phyloP scores from a whole-genome alignment of 2,888 invertebrate species.

The Agrilus biguttatus region DNA sequence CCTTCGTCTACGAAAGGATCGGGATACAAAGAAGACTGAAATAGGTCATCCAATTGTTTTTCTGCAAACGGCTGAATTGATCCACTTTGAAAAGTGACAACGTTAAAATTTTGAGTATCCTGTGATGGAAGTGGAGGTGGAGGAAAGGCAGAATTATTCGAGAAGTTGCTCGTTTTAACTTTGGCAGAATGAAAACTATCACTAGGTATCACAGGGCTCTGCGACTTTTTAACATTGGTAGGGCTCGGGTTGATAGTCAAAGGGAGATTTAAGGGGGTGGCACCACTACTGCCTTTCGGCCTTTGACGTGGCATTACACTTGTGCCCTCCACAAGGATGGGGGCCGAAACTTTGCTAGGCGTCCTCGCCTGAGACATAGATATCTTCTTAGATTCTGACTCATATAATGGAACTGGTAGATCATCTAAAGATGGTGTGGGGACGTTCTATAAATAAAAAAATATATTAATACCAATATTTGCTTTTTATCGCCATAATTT shows the following conservation, averaged over 20 bases:
- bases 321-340: slow-evolving; percentile 49
- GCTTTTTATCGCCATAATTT: too few relatives aligned
- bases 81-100: slow-evolving; percentile 9
- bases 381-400: slow-evolving; percentile 49
- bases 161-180: slow-evolving; percentile 18
- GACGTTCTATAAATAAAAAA: slow-evolving; percentile 40
- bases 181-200: slow-evolving; percentile 9
- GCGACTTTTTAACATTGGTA: slow-evolving; percentile 28
- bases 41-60: slow-evolving; percentile 42
- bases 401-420: slow-evolving; percentile 49
- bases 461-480: too few relatives aligned
- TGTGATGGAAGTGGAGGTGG: slow-evolving; percentile 8
- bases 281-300: slow-evolving; percentile 48
- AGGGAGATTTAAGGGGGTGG: slow-evolving; percentile 32
- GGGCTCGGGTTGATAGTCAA: slow-evolving; percentile 41
- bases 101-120: slow-evolving; percentile 10
- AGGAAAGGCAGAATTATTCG: slow-evolving; percentile 13
- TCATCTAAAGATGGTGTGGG: slow-evolving; percentile 48
- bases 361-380: slow-evolving; percentile 24
- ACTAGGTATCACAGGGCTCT: slow-evolving; percentile 22
- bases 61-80: slow-evolving; percentile 15
- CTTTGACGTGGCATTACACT: slow-evolving; percentile 72
- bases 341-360: slow-evolving; percentile 21
- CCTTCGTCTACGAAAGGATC: slow-evolving; percentile 53
- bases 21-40: slow-evolving; percentile 51